phyloP scores from a whole-genome alignment of 2,113 vertebrate species.

The Oreochromis tanganicae region DNA sequence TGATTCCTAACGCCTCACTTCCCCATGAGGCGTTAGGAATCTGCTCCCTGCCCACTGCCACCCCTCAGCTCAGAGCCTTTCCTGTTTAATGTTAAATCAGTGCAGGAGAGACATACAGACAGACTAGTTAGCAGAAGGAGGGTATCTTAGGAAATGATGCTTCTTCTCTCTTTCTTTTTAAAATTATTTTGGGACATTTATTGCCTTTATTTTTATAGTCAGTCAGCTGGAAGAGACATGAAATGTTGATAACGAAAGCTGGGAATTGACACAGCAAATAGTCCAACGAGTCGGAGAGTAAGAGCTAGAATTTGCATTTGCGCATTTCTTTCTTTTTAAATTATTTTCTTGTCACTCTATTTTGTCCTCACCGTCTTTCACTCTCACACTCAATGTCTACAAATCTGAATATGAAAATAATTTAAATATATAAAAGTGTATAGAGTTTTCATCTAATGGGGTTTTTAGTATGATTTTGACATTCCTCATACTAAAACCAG shows the following conservation, averaged over 20 bases:
- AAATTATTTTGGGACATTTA: not conserved
- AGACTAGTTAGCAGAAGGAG: not conserved
- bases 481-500: no score
- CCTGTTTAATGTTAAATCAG: slow-evolving; percentile 85
- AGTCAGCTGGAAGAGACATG: not conserved
- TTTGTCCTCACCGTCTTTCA: not conserved
- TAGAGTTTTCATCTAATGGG: not conserved
- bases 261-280: not conserved
- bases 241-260: not conserved
- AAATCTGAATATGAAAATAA: not conserved
- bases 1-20: slow-evolving; percentile 75
- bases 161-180: not conserved
- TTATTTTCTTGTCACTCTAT: not conserved
- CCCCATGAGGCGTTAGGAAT: not conserved
- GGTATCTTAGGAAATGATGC: not conserved
- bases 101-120: slow-evolving; percentile 72
- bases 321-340: not conserved
- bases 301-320: not conserved
- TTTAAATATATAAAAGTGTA: not conserved
- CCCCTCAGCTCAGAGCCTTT: slow-evolving; percentile 77
- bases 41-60: not conserved
- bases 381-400: not conserved
- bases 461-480: not conserved
- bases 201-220: not conserved
- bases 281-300: not conserved